Evolutionary conservation across 2,113 vertebrate genomes (phyloP).

Genomic region (Leucosticte australis): DNA sequence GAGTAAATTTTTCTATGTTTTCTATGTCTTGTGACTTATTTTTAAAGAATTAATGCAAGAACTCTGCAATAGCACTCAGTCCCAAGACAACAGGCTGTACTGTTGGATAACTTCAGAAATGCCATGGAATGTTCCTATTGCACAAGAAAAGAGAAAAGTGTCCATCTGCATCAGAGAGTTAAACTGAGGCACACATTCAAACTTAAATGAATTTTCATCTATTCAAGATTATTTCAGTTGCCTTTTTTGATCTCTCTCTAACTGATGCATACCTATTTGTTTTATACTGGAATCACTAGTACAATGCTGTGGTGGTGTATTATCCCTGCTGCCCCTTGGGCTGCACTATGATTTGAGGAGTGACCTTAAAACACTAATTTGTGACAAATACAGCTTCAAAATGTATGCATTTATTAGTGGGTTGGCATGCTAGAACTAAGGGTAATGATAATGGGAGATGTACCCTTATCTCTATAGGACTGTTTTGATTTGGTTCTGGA

Average conservation of each 20-base stretch:
- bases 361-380: background rate
- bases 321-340: accelerated
- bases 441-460: background rate
- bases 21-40: background rate
- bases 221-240: background rate
- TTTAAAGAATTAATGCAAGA: background rate
- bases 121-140: background rate
- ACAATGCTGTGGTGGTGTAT: background rate
- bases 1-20: background rate
- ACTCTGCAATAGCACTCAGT: background rate
- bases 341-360: background rate
- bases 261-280: background rate
- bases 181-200: background rate
- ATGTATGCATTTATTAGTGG: background rate
- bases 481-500: background rate
- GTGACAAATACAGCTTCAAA: background rate
- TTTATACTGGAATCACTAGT: background rate
- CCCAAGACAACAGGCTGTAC: background rate
- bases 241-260: background rate
- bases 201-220: background rate
- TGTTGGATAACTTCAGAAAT: background rate
- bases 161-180: background rate
- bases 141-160: accelerated
- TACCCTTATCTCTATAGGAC: background rate
- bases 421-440: background rate